Conservation (phyloP, 1,140 invertebrate genomes). For the Neelides sp. region DNA sequence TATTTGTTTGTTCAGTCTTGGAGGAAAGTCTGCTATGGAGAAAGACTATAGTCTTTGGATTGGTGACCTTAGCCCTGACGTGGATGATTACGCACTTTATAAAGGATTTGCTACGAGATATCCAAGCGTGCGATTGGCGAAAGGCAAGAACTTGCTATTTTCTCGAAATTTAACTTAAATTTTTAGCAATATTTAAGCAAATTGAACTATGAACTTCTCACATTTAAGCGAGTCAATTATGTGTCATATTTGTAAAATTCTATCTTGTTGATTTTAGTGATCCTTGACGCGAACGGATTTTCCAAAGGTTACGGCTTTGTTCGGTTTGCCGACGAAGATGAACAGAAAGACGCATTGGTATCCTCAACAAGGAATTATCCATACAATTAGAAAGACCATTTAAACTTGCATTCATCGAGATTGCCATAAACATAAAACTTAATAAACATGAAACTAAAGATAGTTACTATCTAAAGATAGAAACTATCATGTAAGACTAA, state of each 20-base stretch:
- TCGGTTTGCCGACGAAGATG: slow-evolving; percentile 81
- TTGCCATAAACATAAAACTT: slow-evolving; percentile 39
- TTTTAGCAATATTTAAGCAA: no score
- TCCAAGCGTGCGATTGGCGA: slow-evolving; percentile 83
- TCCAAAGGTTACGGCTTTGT: slow-evolving; percentile 97
- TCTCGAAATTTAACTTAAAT: background rate
- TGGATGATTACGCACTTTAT: slow-evolving; percentile 91
- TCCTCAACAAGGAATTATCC: no score
- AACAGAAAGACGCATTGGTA: slow-evolving; percentile 82
- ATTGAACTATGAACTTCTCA: no score
- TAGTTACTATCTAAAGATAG: no score
- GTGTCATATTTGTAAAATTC: background rate
- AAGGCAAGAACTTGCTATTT: slow-evolving; percentile 48
- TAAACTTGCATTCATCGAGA: slow-evolving; percentile 41
- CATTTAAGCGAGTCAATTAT: background rate
- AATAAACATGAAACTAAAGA: slow-evolving; percentile 40
- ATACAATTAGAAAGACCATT: no score
- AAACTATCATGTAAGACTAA: no score
- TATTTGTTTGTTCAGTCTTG: no score
- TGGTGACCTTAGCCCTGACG: slow-evolving; percentile 81
- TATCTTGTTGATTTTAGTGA: slow-evolving; percentile 46
- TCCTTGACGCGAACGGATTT: slow-evolving; percentile 71
- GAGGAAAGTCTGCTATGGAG: slow-evolving; percentile 40
- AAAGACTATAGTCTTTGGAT: slow-evolving; percentile 90
- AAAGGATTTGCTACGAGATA: slow-evolving; percentile 83